Evolutionary conservation across 2,113 vertebrate genomes (phyloP), one percentile per base, ranked within the genome.

Genomic region (Lates calcarifer): DNA sequence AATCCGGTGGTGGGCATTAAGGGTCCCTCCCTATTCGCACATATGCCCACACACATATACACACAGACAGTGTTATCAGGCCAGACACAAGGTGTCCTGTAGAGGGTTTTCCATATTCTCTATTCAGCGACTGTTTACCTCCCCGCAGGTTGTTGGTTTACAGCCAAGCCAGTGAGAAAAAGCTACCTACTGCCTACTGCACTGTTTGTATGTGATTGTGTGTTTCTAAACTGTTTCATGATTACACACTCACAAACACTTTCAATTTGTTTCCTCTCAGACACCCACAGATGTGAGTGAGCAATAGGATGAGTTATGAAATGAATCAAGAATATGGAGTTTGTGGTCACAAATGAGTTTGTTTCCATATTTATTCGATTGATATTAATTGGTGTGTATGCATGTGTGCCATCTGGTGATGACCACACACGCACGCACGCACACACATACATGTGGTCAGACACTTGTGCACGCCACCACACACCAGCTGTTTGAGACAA

Each of bases 401-500:
- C 56, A 62, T 69, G 63, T 66, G 31, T 72, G 64, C 75, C 86
- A 83, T 89, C 83, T 84, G 82, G 26, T 66, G 41, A 87, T 84
- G 71, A 85, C 75, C 81, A 66, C 83, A 77, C 67, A 72, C 82
- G 39, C 49, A 35, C 5, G 31, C 60, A 64, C 24, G n/a, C 39
- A 49, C 24, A 57, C 69, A 28, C 10, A 67, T 43, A 56, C 70
- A 61, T 56, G 53, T 3, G 20, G 56, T 62, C 74, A 60, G 47
- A 78, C 55, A 47, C 28, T 65, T 74, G 77, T 58, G 70, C 67
- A 43, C 61, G 58, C 70, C 45, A 58, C 68, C 81, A 53, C 85
- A 73, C 71, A 74, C 84, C 86, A 91, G 86, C 86, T 90, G 90
- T 84, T 92, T 64, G 79, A 83, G 81, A 82, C 71, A 77, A 89